Base-by-base conservation (phyloP, 2,113 vertebrate genomes). In the Hippocampus abdominalis region DNA sequence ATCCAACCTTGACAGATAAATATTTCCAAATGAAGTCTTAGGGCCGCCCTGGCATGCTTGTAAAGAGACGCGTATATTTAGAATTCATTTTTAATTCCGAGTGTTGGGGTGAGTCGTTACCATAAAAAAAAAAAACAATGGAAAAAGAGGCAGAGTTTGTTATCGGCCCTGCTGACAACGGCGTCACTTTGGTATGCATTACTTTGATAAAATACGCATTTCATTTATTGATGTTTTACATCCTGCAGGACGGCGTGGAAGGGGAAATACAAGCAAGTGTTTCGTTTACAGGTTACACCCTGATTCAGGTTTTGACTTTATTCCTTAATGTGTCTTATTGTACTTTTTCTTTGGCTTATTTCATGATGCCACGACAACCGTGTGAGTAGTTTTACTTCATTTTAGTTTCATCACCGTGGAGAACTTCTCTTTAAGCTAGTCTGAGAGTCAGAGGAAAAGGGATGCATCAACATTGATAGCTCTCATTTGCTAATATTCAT, bases 201-300 rank as follows among this genome's bases (percentile, higher is more conserved):
- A 74, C 72, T 79, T 79, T 89, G 81, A 87, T 80, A 84, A 89
- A 86, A 83, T 76, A 82, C 80, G 81, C 81, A 82, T 87, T 86
- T 85, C 80, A 87, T 85, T 84, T 82, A 85, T 82, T 80, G 82
- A 81, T 76, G 81, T 69, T 16, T 76, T 68, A 84, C 71, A 61
- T 82, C 81, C 66, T 18, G 75, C 32, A 0, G 70, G 54, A 63
- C 64, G 48, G 65, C 64, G 66, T 77, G 69, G 75, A 75, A 71
- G 40, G 69, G 69, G 82, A 78, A 84, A 78, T 13, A 73, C 69
- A 81, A 77, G 44, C 77, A 72, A 75, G 72, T 69, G 70, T 61
- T 32, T 72, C 53, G 80, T 61, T 68, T 67, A 39, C 69, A 9
- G 51, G n/a, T 20, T 53, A 53, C 21, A 42, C 40, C 1, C 11